phyloP scores from a whole-genome alignment of 2,888 invertebrate genomes.

The Xanthorhoe spadicearia region DNA sequence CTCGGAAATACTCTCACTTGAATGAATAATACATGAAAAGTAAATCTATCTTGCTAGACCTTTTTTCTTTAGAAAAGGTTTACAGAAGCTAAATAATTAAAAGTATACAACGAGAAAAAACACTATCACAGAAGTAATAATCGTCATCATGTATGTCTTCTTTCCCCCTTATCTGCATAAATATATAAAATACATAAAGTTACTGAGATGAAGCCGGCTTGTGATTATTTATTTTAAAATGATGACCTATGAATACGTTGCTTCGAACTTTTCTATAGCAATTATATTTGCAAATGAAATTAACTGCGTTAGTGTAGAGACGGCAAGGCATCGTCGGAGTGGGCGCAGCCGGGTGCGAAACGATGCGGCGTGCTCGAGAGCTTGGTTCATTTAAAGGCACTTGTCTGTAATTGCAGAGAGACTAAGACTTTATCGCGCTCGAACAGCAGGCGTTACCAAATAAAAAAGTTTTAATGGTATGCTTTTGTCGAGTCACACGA shows the following conservation, averaged over 20 bases:
- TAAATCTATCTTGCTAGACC: conserved; percentile 71
- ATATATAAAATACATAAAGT: no score
- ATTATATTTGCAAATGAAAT: conserved; percentile 71
- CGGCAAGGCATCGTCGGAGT: conserved; percentile 64
- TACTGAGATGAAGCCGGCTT: no score
- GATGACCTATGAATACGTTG: conserved; percentile 17
- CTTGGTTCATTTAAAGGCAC: conserved; percentile 83
- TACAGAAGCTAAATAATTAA: conserved; percentile 68
- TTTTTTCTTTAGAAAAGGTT: conserved; percentile 61
- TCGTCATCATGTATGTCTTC: background rate
- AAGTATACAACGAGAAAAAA: no score
- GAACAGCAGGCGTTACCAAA: conserved; percentile 73
- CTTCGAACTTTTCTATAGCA: conserved; percentile 49
- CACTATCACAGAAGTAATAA: background rate
- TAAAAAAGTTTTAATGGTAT: conserved; percentile 81
- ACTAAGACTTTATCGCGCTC: conserved; percentile 76
- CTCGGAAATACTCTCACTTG: conserved; percentile 66
- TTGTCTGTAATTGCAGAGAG: conserved; percentile 83
- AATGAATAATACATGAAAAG: conserved; percentile 82
- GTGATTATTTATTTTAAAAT: background rate
- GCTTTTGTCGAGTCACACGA: conserved; percentile 62
- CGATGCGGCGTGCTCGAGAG: conserved; percentile 83
- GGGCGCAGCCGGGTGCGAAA: conserved; percentile 73
- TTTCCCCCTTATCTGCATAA: no score
- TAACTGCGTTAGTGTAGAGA: conserved; percentile 69